Evolutionary conservation across 2,797 vertebrate genomes (phyloP).

Genomic region (Sebastes jordani): DNA sequence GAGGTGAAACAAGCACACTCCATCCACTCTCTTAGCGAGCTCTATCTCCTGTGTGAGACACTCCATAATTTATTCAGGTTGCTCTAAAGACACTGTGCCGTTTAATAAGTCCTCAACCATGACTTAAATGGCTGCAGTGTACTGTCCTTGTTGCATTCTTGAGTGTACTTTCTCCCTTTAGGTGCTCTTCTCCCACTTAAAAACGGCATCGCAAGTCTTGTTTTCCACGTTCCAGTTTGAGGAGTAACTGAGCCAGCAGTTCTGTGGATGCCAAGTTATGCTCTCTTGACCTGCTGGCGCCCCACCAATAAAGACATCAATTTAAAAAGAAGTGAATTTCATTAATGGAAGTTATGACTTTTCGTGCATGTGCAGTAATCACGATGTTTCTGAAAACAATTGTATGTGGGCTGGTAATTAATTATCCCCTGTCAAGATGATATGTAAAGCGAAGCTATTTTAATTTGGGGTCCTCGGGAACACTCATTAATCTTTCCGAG

Average conservation of each 20-base stretch:
- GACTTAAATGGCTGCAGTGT: conserved; percentile 49
- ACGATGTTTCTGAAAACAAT: conserved; percentile 51
- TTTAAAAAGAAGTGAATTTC: conserved; percentile 33
- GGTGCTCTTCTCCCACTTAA: conserved; percentile 37
- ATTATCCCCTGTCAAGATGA: conserved; percentile 63
- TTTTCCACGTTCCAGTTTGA: conserved; percentile 49
- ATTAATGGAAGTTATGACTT: conserved; percentile 51
- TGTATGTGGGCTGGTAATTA: conserved; percentile 55
- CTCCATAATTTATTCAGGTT: conserved; percentile 67
- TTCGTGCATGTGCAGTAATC: conserved; percentile 49
- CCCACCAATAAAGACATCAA: conserved; percentile 42
- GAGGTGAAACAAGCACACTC: conserved; percentile 60
- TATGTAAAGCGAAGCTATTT: conserved; percentile 66
- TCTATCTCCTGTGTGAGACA: conserved; percentile 46
- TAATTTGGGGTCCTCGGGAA: conserved; percentile 59
- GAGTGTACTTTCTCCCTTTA: conserved; percentile 31
- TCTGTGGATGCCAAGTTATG: conserved; percentile 40
- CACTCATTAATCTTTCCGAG: conserved; percentile 73
- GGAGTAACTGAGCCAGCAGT: conserved; percentile 60
- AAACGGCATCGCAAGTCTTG: conserved; percentile 43
- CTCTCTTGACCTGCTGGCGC: conserved; percentile 49
- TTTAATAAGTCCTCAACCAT: conserved; percentile 38
- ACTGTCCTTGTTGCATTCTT: conserved; percentile 53
- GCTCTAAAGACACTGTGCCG: conserved; percentile 42
- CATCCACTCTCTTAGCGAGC: conserved; percentile 45